These are phyloP conservation scores for Drepana falcataria DNA, from an alignment of 2,888 invertebrate genomes.

Conservation along the genomic window DNA sequence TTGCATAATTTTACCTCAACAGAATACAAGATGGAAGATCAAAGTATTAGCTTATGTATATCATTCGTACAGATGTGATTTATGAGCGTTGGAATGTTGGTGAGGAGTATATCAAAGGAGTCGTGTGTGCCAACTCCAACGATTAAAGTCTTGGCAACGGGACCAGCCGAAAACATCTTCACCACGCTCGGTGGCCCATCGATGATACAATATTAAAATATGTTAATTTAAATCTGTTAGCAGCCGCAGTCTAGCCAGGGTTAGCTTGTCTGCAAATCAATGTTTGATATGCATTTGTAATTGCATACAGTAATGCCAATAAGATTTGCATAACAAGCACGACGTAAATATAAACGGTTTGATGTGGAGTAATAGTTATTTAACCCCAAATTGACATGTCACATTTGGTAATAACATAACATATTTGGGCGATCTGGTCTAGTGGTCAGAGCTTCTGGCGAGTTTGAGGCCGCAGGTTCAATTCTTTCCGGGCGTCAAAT, in stretches of 20 bases:
- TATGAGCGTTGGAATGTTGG: slow-evolving; percentile 50
- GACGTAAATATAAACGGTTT: too few relatives aligned
- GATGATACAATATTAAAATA: slow-evolving; percentile 45
- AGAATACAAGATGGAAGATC: slow-evolving; percentile 16
- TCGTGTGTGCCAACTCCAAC: slow-evolving; percentile 59
- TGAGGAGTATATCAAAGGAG: slow-evolving; percentile 71
- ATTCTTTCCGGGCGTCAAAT: too few relatives aligned
- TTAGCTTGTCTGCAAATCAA: slow-evolving; percentile 7
- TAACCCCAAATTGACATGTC: too few relatives aligned
- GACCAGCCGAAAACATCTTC: slow-evolving; percentile 49
- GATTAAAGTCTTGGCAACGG: slow-evolving; percentile 65
- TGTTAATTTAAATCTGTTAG: slow-evolving; percentile 45
- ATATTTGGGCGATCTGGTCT: too few relatives aligned
- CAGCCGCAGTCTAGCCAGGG: slow-evolving; percentile 2
- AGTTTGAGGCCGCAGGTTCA: too few relatives aligned
- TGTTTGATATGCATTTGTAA: slow-evolving; percentile 2
- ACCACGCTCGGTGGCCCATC: slow-evolving; percentile 29
- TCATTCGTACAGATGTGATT: slow-evolving; percentile 34
- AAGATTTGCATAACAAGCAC: too few relatives aligned
- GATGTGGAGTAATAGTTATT: too few relatives aligned
- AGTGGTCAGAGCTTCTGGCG: too few relatives aligned
- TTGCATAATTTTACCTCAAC: slow-evolving; percentile 20
- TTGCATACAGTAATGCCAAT: neutral
- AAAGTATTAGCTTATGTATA: slow-evolving; percentile 17
- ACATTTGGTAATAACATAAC: too few relatives aligned